Evolutionary conservation across 2,797 vertebrate genomes (phyloP).

Genomic region (Scarus forsteni): DNA sequence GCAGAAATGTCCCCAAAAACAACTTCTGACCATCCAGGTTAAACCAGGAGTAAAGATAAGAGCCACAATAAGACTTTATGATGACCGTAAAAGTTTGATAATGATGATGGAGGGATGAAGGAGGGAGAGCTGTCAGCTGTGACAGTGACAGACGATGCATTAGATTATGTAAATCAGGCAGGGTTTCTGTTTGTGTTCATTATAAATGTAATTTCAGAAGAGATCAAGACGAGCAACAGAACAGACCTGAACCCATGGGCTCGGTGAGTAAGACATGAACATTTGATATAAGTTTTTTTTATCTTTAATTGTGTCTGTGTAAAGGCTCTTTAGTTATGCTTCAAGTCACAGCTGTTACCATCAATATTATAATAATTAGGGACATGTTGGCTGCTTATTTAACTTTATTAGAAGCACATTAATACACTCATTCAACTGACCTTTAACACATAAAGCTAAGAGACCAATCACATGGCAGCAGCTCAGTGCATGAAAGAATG

Average conservation of each 20-base stretch:
- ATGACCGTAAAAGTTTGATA: neutral
- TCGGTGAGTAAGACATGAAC: conserved; percentile 44
- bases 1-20: conserved; percentile 4
- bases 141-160: conserved; percentile 24
- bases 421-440: too few species aligned
- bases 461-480: too few species aligned
- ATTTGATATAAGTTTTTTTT: neutral
- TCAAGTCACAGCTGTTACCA: too few species aligned
- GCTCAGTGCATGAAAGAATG: too few species aligned
- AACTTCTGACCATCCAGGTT: too few species aligned
- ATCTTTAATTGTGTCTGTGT: too few species aligned
- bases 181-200: neutral
- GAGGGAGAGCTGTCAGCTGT: neutral
- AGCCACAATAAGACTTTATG: rapidly evolving
- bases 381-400: too few species aligned
- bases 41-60: neutral
- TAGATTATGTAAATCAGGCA: conserved; percentile 65
- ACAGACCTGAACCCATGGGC: conserved; percentile 46
- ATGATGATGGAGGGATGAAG: neutral
- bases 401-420: too few species aligned
- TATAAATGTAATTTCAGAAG: conserved; percentile 24
- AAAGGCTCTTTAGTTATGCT: too few species aligned
- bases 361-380: too few species aligned
- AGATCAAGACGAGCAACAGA: neutral
- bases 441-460: too few species aligned